These are phyloP conservation scores for Archilochus colubris DNA, from an alignment of 2,113 vertebrate species.

Conservation along the genomic window DNA sequence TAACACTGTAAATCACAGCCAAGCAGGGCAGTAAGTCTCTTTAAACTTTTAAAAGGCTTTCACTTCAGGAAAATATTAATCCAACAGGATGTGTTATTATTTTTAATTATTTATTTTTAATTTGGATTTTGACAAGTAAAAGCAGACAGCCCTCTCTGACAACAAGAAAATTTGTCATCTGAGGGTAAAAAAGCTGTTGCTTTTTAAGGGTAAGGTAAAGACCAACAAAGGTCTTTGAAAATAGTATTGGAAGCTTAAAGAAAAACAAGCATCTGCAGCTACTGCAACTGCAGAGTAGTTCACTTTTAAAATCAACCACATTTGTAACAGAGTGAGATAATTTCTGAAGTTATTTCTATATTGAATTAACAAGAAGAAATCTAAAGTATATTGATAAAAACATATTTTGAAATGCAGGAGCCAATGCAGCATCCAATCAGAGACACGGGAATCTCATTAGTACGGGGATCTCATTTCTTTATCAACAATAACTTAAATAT, in stretches of 20 bases:
- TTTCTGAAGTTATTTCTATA: neutral
- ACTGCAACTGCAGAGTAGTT: neutral
- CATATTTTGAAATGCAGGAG: neutral
- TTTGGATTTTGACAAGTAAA: slow-evolving; percentile 2
- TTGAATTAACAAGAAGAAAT: neutral
- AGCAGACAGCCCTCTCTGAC: neutral
- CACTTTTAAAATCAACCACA: neutral
- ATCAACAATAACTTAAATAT: neutral
- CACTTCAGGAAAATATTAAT: neutral
- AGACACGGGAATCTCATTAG: neutral
- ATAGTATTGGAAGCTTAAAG: neutral
- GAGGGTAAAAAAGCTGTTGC: neutral
- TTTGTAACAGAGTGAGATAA: neutral
- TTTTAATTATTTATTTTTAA: neutral
- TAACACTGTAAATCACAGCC: slow-evolving; percentile 12
- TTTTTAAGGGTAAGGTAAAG: neutral
- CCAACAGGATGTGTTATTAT: neutral
- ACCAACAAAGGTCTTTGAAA: neutral
- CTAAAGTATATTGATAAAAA: neutral
- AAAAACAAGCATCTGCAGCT: neutral
- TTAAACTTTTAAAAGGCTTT: neutral
- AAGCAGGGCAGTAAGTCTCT: neutral
- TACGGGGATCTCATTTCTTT: neutral
- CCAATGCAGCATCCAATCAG: neutral
- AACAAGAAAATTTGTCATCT: neutral